Conservation (phyloP, 1,140 invertebrate genomes). For the Chironomus tepperi region DNA sequence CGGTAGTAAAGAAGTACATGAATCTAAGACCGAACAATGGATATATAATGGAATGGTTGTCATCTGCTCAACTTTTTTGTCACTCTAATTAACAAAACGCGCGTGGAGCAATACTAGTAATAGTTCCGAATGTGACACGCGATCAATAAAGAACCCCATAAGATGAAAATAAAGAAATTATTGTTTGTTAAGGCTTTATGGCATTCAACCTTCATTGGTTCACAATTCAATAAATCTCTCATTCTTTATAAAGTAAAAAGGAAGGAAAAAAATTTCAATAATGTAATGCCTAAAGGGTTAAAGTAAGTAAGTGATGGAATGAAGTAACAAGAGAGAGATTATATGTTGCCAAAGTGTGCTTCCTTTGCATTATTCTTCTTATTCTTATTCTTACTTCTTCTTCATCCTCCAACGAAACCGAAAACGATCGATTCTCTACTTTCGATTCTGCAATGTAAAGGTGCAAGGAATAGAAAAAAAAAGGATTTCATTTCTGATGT, state of each 20-base stretch:
- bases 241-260: background rate
- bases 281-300: background rate
- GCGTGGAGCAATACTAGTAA: constrained; percentile 17
- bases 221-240: constrained; percentile 10
- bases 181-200: background rate
- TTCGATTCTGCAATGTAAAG: background rate
- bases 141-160: background rate
- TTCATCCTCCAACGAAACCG: constrained; percentile 4
- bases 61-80: constrained; percentile 23
- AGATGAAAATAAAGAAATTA: background rate
- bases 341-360: constrained; percentile 22
- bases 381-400: no score
- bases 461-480: constrained; percentile 16
- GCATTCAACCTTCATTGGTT: background rate
- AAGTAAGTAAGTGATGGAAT: background rate
- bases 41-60: constrained; percentile 13
- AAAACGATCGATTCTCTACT: background rate
- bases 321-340: background rate
- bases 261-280: background rate
- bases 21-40: background rate
- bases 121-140: constrained; percentile 14
- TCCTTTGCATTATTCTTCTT: constrained; percentile 11
- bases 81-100: constrained; percentile 22
- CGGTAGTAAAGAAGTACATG: background rate
- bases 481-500: constrained; percentile 10